Evolutionary conservation across 2,797 vertebrate genomes (phyloP).

Genomic region (Orientallactaga sibirica): DNA sequence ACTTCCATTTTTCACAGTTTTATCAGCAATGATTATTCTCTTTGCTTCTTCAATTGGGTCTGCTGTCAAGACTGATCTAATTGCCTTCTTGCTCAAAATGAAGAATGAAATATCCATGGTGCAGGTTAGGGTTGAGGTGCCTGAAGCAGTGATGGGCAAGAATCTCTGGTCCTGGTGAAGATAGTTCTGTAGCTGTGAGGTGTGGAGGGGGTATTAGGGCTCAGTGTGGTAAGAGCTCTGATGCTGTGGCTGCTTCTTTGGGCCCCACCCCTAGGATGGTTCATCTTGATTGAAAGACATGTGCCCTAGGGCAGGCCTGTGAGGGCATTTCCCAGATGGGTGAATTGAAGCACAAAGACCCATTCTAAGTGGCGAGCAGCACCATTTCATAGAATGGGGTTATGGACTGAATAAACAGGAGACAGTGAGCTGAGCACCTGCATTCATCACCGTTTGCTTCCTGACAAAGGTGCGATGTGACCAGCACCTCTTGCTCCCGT

Average conservation of each 20-base stretch:
- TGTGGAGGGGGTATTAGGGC: fast-evolving
- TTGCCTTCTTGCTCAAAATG: constrained; percentile 55
- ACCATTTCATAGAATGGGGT: not conserved
- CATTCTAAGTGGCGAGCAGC: not conserved
- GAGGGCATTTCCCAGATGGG: not conserved
- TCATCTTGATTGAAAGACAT: not conserved
- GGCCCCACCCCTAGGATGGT: not conserved
- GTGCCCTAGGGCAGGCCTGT: not conserved
- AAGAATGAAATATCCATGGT: constrained; percentile 13
- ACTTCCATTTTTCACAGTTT: constrained; percentile 69
- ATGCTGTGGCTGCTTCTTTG: not conserved
- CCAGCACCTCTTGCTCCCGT: not conserved
- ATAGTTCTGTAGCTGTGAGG: not conserved
- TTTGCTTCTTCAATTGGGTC: constrained; percentile 40
- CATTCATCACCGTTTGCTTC: not conserved
- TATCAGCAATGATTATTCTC: constrained; percentile 70
- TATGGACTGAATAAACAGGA: not conserved
- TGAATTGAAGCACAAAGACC: not conserved
- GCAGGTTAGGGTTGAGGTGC: not conserved
- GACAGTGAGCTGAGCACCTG: not conserved
- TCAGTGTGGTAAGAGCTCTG: not conserved
- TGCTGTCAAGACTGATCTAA: constrained; percentile 41
- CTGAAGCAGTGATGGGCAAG: not conserved
- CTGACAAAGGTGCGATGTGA: not conserved
- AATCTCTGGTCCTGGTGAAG: not conserved